Evolutionary conservation across 1,140 invertebrate genomes (phyloP).

Genomic region (Pseudomyrmex flavicornis): DNA sequence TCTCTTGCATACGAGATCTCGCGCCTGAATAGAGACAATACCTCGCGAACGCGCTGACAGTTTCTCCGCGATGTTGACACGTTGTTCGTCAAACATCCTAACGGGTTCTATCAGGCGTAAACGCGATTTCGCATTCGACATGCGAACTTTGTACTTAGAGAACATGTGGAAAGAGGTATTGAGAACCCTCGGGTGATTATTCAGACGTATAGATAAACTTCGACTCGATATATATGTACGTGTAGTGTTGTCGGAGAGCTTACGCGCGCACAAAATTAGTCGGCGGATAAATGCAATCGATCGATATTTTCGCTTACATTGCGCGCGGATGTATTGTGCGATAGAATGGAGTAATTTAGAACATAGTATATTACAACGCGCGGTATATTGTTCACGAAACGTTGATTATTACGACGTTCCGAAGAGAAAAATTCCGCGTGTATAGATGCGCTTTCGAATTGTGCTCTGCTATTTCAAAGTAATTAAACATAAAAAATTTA

Average conservation of each 20-base stretch:
- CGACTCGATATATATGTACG: constrained; percentile 36
- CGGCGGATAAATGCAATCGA: constrained; percentile 39
- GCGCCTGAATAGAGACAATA: constrained; percentile 46
- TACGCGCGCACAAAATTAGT: constrained; percentile 38
- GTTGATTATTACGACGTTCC: neutral
- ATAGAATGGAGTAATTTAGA: neutral
- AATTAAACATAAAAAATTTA: neutral
- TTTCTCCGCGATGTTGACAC: constrained; percentile 60
- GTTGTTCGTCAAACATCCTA: constrained; percentile 74
- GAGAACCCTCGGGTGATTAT: constrained; percentile 50
- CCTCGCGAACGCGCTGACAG: constrained; percentile 54
- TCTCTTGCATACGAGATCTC: constrained; percentile 42
- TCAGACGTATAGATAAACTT: constrained; percentile 55
- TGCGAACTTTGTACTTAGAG: constrained; percentile 57
- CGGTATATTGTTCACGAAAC: neutral
- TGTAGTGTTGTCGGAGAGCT: too few species aligned
- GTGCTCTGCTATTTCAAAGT: neutral
- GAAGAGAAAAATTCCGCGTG: neutral
- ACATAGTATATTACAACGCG: neutral
- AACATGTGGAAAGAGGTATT: neutral
- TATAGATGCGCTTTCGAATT: neutral
- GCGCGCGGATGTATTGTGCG: constrained; percentile 8
- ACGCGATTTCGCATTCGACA: constrained; percentile 65
- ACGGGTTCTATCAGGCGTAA: constrained; percentile 66
- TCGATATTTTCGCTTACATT: constrained; percentile 47